Base-by-base conservation (phyloP, 1,140 invertebrate species). In the Calycopis cecrops region DNA sequence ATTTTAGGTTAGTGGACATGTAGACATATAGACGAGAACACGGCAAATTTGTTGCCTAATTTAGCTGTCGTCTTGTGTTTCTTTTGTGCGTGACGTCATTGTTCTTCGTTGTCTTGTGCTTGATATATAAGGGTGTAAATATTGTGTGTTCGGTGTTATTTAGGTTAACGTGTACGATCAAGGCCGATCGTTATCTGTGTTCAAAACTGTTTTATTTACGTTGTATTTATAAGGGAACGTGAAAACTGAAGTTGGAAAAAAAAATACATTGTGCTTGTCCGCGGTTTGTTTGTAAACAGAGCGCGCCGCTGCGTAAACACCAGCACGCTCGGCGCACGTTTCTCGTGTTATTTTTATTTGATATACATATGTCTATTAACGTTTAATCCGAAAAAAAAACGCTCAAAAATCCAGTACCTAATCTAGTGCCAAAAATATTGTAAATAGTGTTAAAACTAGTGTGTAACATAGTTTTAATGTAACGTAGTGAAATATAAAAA, bases 1-100 rank as follows among this genome's bases (percentile, higher is more conserved):
- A 78, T 86, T 85, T 86, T 87, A 84, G 83, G 80, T 85, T 88
- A 88, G 87, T 88, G 87, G 87, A 83, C 84, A 88, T 88, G 87
- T 88, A 87, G 85, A 83, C 79, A 84, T 88, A 87, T 79, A 83
- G 79, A 87, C 78, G 83, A 71, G 73, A 82, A 86, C 87, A 88
- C 87, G 87, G 82, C 87, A 83, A 76, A 76, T 78, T 82, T 80
- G 87, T 88, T 88, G 85, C 83, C 81, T 86, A 76, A 81, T 85
- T 86, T 87, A 85, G 73, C 86, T 82, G 71, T 81, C 76, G 76
- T 87, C 75, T 86, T 79, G 79, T 87, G 78, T 87, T 86, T 84
- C 69, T 74, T 85, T 83, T 75, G 81, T 87, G 72, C 84, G 85
- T 88, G 67, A 69, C 60, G 80, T 87, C 76, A 79, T 84, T 67